phyloP scores from a whole-genome alignment of 2,797 vertebrate genomes.

The Adrianichthys oophorus region DNA sequence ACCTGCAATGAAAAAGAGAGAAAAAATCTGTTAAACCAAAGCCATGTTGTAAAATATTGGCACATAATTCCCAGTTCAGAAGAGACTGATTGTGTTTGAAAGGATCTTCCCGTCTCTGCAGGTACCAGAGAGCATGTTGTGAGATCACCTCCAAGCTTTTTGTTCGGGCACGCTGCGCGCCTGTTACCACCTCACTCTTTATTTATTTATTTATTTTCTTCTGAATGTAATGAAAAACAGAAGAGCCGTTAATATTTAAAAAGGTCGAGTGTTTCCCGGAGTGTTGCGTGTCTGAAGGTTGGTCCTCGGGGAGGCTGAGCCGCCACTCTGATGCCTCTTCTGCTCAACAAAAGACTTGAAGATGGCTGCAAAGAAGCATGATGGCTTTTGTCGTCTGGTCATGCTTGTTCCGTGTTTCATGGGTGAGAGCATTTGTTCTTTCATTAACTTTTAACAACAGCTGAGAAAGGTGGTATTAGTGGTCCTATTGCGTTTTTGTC shows the following conservation, averaged over 20 bases:
- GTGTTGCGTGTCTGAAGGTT: conserved; percentile 32
- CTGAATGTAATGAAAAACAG: conserved; percentile 23
- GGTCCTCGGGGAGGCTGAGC: conserved; percentile 34
- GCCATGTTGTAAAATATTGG: not conserved
- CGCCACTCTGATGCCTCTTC: conserved; percentile 18
- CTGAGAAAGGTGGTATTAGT: not conserved
- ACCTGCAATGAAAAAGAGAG: no score
- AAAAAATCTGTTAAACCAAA: no score
- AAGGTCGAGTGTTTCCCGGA: conserved; percentile 54
- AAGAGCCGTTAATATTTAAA: conserved; percentile 58
- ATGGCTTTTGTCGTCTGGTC: conserved; percentile 12
- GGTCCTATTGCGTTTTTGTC: no score
- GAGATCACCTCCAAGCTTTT: conserved; percentile 17
- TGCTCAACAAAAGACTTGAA: conserved; percentile 28
- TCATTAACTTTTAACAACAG: conserved; percentile 54
- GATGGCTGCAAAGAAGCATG: conserved; percentile 10
- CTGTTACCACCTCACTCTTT: conserved; percentile 17
- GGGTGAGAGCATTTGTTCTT: conserved; percentile 28
- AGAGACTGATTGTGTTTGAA: not conserved
- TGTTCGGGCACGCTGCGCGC: conserved; percentile 3
- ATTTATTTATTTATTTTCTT: conserved; percentile 28
- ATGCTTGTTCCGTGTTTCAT: conserved; percentile 33
- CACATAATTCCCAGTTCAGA: not conserved
- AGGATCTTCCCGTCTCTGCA: not conserved
- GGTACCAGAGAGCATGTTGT: conserved; percentile 6